Evolutionary conservation across 2,888 invertebrate species (phyloP).

Genomic region (Amphipyra tragopoginis): DNA sequence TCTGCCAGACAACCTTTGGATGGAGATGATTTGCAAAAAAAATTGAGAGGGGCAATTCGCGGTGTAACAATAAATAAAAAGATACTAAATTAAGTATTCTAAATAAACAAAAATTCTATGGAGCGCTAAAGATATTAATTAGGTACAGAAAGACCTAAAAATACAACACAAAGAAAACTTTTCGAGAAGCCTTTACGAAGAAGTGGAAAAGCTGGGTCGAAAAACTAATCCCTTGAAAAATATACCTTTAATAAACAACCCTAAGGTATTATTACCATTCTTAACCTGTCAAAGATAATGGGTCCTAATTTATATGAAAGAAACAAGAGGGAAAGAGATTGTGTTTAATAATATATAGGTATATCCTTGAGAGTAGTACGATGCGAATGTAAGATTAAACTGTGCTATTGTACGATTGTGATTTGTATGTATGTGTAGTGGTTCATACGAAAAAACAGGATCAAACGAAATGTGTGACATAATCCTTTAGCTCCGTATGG

Average conservation of each 20-base stretch:
- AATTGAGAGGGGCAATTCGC: too few species aligned
- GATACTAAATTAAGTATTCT: too few species aligned
- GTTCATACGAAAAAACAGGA: too few species aligned
- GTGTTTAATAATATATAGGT: constrained; percentile 30
- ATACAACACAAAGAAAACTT: not conserved
- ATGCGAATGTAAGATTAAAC: too few species aligned
- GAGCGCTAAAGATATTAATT: not conserved
- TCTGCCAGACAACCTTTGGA: too few species aligned
- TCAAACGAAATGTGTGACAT: too few species aligned
- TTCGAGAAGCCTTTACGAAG: not conserved
- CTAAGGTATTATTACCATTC: constrained; percentile 39
- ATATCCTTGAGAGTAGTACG: constrained; percentile 5
- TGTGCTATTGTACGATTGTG: too few species aligned
- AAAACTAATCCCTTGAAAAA: constrained; percentile 33
- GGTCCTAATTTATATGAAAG: constrained; percentile 36
- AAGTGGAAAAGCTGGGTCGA: constrained; percentile 11
- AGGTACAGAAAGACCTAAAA: not conserved
- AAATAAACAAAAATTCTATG: not conserved
- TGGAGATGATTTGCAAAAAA: too few species aligned
- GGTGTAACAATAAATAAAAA: too few species aligned
- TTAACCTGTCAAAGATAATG: constrained; percentile 45
- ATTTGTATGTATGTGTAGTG: too few species aligned
- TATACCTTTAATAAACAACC: constrained; percentile 37
- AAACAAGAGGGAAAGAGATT: constrained; percentile 17
- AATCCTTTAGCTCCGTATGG: too few species aligned